Percentiles rank a stretch among this genome's conserved stretches.
Evolutionary conservation across 37 sponge, comb jelly and placozoan genomes (phyloP).

Genomic region (Bolinopsis microptera): DNA sequence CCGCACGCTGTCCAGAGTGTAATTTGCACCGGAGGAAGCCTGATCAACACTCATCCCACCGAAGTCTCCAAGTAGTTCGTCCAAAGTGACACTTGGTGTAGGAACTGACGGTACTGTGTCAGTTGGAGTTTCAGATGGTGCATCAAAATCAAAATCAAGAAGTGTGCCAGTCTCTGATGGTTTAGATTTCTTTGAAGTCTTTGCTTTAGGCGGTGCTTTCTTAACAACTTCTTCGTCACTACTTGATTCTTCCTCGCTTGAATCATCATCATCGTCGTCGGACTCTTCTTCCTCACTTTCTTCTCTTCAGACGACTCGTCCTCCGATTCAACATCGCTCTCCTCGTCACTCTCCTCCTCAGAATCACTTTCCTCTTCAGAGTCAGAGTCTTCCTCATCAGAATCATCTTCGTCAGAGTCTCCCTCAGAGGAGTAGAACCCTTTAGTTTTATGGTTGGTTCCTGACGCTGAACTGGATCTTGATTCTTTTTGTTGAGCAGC

Average conservation of each 20-base stretch:
- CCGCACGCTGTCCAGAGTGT: background rate
- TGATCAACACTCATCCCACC: background rate
- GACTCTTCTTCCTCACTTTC: background rate
- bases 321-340: background rate
- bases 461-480: constrained; percentile 36
- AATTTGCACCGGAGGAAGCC: background rate
- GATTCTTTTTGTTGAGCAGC: constrained; percentile 5
- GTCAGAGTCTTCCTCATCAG: background rate
- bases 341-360: background rate
- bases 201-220: background rate
- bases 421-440: constrained; percentile 67
- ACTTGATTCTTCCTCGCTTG: constrained; percentile 73
- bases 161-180: constrained; percentile 3
- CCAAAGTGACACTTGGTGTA: background rate
- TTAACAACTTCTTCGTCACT: constrained; percentile 68
- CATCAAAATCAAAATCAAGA: constrained; percentile 22
- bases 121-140: background rate
- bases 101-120: background rate
- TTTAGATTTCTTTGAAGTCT: background rate
- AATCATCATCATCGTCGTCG: constrained; percentile 71
- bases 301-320: constrained; percentile 40
- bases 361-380: background rate
- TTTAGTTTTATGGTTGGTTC: constrained; percentile 64
- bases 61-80: constrained; percentile 47
- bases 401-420: constrained; percentile 66